Evolutionary conservation across 2,797 vertebrate species (phyloP).

Genomic region (Chaetodon trifasciatus): DNA sequence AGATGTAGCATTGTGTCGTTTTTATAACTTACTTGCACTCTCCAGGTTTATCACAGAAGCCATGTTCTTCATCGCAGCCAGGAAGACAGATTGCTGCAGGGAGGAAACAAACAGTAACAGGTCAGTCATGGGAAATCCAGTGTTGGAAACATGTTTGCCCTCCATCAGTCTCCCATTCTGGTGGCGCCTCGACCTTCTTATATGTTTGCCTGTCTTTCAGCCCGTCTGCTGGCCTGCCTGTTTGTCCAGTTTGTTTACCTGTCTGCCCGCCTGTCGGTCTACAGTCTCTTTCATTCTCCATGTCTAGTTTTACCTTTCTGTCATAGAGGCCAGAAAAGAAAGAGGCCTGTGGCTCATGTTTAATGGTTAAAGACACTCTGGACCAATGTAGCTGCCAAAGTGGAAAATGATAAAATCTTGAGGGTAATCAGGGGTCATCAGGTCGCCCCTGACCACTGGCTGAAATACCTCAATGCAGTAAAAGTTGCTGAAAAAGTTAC

Average conservation of each 20-base stretch:
- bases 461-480: neutral
- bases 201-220: constrained; percentile 33
- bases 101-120: constrained; percentile 72
- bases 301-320: neutral
- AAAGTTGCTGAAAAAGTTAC: constrained; percentile 45
- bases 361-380: constrained; percentile 1
- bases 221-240: constrained; percentile 16
- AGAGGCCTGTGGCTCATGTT: neutral
- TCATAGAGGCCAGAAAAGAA: constrained; percentile 16
- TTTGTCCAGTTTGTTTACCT: constrained; percentile 29
- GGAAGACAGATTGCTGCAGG: constrained; percentile 94
- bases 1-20: neutral
- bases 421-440: constrained; percentile 17
- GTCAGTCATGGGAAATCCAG: constrained; percentile 61
- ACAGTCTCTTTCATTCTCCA: constrained; percentile 14
- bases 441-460: constrained; percentile 20
- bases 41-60: constrained; percentile 95
- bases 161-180: constrained; percentile 44
- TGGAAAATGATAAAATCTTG: neutral
- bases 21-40: constrained; percentile 96
- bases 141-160: constrained; percentile 50
- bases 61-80: constrained; percentile 96
- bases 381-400: constrained; percentile 4
- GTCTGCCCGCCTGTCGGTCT: constrained; percentile 26
- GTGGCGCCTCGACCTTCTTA: neutral